Evolutionary conservation across 2,113 vertebrate genomes (phyloP), one percentile per base, ranked within the genome.

Genomic region (Heloderma charlesbogerti): DNA sequence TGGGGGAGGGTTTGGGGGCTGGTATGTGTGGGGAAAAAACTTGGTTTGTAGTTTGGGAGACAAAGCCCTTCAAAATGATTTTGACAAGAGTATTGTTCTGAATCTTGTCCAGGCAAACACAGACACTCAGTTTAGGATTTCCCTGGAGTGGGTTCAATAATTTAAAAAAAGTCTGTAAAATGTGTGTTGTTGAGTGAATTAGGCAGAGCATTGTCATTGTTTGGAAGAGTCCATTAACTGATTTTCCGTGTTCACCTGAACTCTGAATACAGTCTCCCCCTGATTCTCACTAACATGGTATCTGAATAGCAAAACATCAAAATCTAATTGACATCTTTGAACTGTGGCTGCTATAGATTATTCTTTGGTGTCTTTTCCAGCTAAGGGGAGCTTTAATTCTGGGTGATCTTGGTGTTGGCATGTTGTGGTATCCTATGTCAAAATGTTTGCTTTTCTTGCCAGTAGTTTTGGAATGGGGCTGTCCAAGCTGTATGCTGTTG

Each of bases 231-330:
- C 86, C 29, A 0, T 40, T 89, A 66, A 92, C 93, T 96, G 87
- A 71, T 92, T 92, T 92, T 96, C 92, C 95, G 88, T 93, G 88
- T 96, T 96, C 87, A 27, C 88, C 84, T 90, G 88, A 90, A 91
- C 95, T 96, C 87, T 94, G 90, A 89, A 63, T 92, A 69, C 86
- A 20, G 0, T 88, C 79, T 95, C 78, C 84, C 29, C 20, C 10
- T 85, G 81, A 45, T 90, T 93, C 63, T 93, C 8, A 66, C 88
- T 92, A 72, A 92, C 89, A 83, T 94, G 93, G 66, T 95, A 91
- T 94, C 92, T 93, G 86, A 92, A 84, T 92, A 51, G 45, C 57
- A 91, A 88, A 85, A 92, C 89, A 91, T 77, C 91, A 91, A 84
- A 92, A 94, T 79, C 89, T 75, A 89, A 34, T 43, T 84, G 66